Conservation (phyloP, 2,797 vertebrate genomes). For the Enoplosus armatus region DNA sequence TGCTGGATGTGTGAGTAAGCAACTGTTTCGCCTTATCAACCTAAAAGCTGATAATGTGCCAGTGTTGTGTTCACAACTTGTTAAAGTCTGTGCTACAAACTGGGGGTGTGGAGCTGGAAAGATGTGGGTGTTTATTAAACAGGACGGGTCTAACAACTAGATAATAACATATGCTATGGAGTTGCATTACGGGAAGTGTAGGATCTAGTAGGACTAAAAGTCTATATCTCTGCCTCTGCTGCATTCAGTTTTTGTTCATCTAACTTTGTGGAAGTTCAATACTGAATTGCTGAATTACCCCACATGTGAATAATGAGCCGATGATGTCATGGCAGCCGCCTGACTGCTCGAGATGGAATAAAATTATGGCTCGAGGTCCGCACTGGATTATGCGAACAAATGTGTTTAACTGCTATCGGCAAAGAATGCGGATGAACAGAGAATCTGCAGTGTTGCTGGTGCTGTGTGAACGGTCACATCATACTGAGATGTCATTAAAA, state of each 20-base stretch:
- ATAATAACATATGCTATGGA: background rate
- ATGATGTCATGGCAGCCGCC: slow-evolving; percentile 15
- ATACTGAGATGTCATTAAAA: slow-evolving; percentile 14
- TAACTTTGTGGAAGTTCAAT: background rate
- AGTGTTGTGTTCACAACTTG: background rate
- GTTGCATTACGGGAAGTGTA: background rate
- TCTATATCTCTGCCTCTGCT: background rate
- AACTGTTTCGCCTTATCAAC: background rate
- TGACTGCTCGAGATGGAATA: background rate
- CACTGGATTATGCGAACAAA: slow-evolving; percentile 24
- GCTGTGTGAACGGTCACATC: background rate
- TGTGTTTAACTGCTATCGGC: slow-evolving; percentile 1
- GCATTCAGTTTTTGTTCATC: background rate
- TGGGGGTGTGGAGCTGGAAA: background rate
- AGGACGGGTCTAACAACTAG: background rate
- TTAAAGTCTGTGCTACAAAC: background rate
- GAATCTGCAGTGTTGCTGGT: background rate
- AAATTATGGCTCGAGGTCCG: slow-evolving; percentile 6
- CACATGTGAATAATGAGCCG: slow-evolving; percentile 26
- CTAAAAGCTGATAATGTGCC: background rate
- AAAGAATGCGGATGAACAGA: slow-evolving; percentile 12
- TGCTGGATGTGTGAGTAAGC: background rate
- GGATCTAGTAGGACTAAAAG: background rate
- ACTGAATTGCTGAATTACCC: background rate
- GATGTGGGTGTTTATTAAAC: background rate